Evolutionary conservation across 2,888 invertebrate genomes (phyloP).

Genomic region (Eledone cirrhosa): DNA sequence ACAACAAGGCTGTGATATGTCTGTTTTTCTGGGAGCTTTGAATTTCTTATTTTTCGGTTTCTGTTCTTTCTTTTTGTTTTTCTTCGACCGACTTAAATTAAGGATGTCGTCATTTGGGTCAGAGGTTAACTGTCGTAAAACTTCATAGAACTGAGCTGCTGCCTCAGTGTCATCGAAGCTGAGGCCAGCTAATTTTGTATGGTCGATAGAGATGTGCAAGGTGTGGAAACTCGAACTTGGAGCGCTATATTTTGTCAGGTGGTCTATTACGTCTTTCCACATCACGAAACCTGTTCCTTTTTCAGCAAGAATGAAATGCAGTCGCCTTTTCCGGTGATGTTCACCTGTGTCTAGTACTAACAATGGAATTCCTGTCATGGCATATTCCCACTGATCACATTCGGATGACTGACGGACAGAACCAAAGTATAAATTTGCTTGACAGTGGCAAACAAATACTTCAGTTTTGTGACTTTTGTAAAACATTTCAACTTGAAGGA

Average conservation of each 20-base stretch:
- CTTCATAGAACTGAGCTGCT: conserved; percentile 73
- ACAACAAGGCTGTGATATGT: conserved; percentile 85
- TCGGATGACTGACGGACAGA: conserved; percentile 45
- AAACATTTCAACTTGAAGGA: conserved; percentile 64
- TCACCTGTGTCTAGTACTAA: conserved; percentile 81
- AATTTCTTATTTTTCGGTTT: conserved; percentile 53
- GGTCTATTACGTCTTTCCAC: conserved; percentile 84
- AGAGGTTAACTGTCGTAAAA: conserved; percentile 74
- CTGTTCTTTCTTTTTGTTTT: conserved; percentile 54
- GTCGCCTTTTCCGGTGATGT: conserved; percentile 69
- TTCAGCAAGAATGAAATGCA: conserved; percentile 79
- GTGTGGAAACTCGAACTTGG: conserved; percentile 79
- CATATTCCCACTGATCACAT: conserved; percentile 74
- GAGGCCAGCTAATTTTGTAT: conserved; percentile 79
- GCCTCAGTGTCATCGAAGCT: conserved; percentile 81
- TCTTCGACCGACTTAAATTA: conserved; percentile 70
- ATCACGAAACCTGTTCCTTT: conserved; percentile 83
- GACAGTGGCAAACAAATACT: conserved; percentile 79
- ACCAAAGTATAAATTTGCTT: conserved; percentile 72
- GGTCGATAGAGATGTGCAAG: conserved; percentile 81
- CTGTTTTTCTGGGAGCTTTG: conserved; percentile 77
- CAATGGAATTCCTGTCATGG: conserved; percentile 82
- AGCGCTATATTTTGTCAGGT: conserved; percentile 77
- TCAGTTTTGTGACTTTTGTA: conserved; percentile 79
- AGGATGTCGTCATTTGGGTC: conserved; percentile 82